Conservation (phyloP, 2,797 vertebrate genomes). For the Darevskia nairensis region DNA sequence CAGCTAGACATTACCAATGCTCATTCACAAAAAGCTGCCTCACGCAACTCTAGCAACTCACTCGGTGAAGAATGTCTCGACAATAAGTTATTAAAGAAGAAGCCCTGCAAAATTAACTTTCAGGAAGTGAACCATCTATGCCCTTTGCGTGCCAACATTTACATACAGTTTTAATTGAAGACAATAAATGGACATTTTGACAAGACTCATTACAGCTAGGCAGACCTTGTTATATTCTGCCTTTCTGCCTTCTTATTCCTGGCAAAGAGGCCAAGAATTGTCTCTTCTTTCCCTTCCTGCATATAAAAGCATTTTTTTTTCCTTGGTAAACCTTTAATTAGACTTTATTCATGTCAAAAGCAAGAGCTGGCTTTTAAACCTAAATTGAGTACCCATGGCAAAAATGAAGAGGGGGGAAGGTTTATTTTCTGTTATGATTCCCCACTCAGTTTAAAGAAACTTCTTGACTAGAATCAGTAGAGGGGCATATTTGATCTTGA, state of each 20-base stretch:
- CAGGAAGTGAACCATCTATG: constrained; percentile 35
- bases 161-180: constrained; percentile 48
- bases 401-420: background rate
- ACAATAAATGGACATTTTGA: constrained; percentile 45
- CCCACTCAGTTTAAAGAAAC: constrained; percentile 21
- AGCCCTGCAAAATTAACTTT: constrained; percentile 28
- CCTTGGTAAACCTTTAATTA: constrained; percentile 52
- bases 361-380: constrained; percentile 55
- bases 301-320: constrained; percentile 53
- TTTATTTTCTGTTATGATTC: background rate
- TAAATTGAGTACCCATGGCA: constrained; percentile 29
- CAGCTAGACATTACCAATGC: background rate
- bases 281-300: constrained; percentile 25
- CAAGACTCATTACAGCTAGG: constrained; percentile 40
- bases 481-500: constrained; percentile 9
- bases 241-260: constrained; percentile 47
- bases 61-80: background rate
- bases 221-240: constrained; percentile 30
- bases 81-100: constrained; percentile 4
- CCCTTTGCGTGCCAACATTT: constrained; percentile 32
- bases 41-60: background rate
- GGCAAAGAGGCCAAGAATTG: constrained; percentile 38
- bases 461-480: constrained; percentile 3
- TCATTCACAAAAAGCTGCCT: background rate
- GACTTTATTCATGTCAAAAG: constrained; percentile 60